Base-by-base conservation (phyloP, 2,797 vertebrate species). In the Characodon lateralis region DNA sequence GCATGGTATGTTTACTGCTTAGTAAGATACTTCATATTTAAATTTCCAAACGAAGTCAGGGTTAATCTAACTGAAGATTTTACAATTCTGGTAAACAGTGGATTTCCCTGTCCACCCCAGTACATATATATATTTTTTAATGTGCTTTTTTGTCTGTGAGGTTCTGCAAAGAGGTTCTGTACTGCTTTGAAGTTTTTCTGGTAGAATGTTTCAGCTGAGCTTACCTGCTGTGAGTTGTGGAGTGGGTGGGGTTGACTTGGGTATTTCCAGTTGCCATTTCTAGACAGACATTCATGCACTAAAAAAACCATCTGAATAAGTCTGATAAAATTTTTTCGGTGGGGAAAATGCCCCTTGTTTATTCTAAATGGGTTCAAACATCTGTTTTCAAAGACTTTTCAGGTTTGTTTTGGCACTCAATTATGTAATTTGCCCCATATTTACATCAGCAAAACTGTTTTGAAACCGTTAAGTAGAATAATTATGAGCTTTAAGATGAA, bases 201-300 rank as follows among this genome's bases (percentile, higher is more conserved):
- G 83, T 90, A 83, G 82, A 81, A 85, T 83, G 82, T 88, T 79
- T 89, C 83, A 68, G 66, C 56, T 79, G 81, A 78, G 78, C 87
- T 91, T 89, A 94, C 92, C 91, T 93, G 90, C 85, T 87, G 71
- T 41, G 71, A 78, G 78, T 16, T 18, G 58, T 58, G 76, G 53
- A 73, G 78, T 79, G 84, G 88, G 85, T 41, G 85, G 85, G 65
- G 81, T 86, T 89, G 72, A 68, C 74, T 55, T 6, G 35, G 76
- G 78, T 75, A 59, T 76, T 79, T 79, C 77, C 0, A 53, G 71
- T 85, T 86, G 75, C 76, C 80, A 75, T 51, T 82, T 82, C 76
- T 83, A 84, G 39, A 88, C 77, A 91, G 86, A 90, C 77, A 83
- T 71, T 39, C 43, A 69, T 75, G 66, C 81, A 82, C 56, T 85